phyloP scores from a whole-genome alignment of 2,888 invertebrate genomes.

The Priapulus caudatus region DNA sequence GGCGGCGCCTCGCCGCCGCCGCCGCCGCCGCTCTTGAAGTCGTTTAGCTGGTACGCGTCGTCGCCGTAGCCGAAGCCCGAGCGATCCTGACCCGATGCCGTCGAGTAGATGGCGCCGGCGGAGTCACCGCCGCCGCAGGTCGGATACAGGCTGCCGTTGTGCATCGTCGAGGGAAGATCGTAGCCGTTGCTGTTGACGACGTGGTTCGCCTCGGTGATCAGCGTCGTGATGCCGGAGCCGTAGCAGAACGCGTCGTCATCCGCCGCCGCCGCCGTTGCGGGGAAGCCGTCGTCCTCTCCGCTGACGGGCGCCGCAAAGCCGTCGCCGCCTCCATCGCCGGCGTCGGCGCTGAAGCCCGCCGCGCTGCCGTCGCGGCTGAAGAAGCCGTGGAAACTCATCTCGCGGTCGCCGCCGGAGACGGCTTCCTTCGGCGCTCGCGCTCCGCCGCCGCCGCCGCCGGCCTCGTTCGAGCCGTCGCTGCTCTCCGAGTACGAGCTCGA shows the following conservation, averaged over 20 bases:
- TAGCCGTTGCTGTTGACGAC: not conserved
- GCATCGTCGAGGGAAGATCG: not conserved
- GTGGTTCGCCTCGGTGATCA: not conserved
- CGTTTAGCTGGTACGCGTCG: slow-evolving; percentile 3
- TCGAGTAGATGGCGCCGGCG: not conserved
- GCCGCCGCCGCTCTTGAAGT: too few relatives aligned
- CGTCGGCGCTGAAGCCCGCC: too few relatives aligned
- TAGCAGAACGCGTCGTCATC: not conserved
- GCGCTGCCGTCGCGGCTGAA: too few relatives aligned
- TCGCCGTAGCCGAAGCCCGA: not conserved
- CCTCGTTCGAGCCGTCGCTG: slow-evolving; percentile 3
- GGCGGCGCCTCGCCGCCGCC: not conserved
- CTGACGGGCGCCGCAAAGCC: not conserved
- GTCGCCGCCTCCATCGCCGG: not conserved
- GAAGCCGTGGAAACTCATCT: not conserved
- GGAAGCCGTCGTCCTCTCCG: not conserved
- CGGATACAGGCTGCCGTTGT: not conserved
- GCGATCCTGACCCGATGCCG: not conserved
- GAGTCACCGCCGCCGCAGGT: too few relatives aligned
- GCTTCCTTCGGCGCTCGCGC: not conserved
- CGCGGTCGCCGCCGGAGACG: not conserved
- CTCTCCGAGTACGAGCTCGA: not conserved
- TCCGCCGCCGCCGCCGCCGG: not conserved
- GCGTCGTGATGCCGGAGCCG: not conserved
- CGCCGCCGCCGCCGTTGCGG: not conserved